Conservation (phyloP, 2,888 invertebrate species). For the Scaptomyza reducta region DNA sequence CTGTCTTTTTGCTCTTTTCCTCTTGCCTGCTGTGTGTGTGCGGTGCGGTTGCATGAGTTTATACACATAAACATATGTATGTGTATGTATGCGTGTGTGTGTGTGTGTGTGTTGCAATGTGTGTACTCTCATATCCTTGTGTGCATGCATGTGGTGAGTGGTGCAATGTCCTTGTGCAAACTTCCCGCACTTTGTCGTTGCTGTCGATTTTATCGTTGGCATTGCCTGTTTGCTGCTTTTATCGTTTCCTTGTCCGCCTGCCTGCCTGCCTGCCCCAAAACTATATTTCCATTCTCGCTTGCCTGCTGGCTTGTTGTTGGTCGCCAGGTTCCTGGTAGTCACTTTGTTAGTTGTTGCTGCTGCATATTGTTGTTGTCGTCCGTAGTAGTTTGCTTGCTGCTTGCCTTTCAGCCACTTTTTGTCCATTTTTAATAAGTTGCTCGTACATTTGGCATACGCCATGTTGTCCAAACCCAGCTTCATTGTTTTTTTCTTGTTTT, state of each 20-base stretch:
- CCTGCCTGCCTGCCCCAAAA: constrained; percentile 5
- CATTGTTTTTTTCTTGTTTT: constrained; percentile 37
- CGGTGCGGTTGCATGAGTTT: constrained; percentile 4
- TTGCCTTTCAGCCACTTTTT: constrained; percentile 39
- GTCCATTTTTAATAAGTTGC: constrained; percentile 60
- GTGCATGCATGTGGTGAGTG: constrained; percentile 78
- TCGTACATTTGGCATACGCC: constrained; percentile 64
- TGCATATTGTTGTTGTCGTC: constrained; percentile 41
- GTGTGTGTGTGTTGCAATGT: constrained; percentile 28
- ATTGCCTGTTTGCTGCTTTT: constrained; percentile 40
- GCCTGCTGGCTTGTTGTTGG: constrained; percentile 48
- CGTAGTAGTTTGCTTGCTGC: constrained; percentile 32
- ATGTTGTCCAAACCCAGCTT: constrained; percentile 52
- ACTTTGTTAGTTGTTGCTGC: constrained; percentile 55
- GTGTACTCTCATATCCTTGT: constrained; percentile 71
- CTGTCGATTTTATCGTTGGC: constrained; percentile 19
- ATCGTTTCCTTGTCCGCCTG: constrained; percentile 38
- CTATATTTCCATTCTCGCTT: constrained; percentile 34
- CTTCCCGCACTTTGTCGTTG: constrained; percentile 76
- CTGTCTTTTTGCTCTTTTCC: constrained; percentile 33
- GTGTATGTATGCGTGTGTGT: constrained; percentile 21
- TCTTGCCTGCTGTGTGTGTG: constrained; percentile 29
- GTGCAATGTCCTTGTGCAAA: constrained; percentile 80
- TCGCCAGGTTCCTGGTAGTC: constrained; percentile 44
- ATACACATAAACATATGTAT: constrained; percentile 11